phyloP scores from a whole-genome alignment of 2,113 vertebrate genomes.

The Pelobates fuscus region DNA sequence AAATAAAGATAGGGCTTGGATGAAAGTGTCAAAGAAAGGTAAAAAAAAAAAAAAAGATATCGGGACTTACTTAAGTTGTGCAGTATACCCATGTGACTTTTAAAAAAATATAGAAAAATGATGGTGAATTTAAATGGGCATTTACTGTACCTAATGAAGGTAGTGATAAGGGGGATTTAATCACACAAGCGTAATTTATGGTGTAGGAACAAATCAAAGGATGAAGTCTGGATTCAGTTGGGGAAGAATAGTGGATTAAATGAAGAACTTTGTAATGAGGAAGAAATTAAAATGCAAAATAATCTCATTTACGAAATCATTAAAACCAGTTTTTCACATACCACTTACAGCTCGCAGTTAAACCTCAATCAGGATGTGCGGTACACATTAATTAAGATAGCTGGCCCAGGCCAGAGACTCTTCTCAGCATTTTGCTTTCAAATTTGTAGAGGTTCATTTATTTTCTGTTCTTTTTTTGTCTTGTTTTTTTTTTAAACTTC shows the following conservation, averaged over 20 bases:
- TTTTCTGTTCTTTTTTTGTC: no score
- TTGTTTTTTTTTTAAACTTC: no score
- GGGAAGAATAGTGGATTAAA: background rate
- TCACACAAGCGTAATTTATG: conserved; percentile 28
- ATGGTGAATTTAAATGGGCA: conserved; percentile 82
- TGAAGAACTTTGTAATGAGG: conserved; percentile 20
- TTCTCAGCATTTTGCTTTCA: background rate
- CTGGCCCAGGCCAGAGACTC: background rate
- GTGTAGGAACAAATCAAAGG: conserved; percentile 17
- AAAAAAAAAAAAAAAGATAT: conserved; percentile 51
- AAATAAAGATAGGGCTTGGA: conserved; percentile 39
- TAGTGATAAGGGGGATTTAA: conserved; percentile 28
- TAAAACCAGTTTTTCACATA: conserved; percentile 6
- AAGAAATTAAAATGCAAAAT: conserved; percentile 34
- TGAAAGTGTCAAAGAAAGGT: background rate
- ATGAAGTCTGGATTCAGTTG: conserved; percentile 7
- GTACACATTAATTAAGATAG: background rate
- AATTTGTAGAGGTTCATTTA: no score
- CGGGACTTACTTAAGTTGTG: conserved; percentile 58
- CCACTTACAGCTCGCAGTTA: background rate
- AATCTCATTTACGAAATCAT: conserved; percentile 20
- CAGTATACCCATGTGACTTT: conserved; percentile 46
- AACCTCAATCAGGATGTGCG: background rate
- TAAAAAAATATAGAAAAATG: conserved; percentile 66
- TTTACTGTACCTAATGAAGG: conserved; percentile 59